Conservation (phyloP, 2,888 invertebrate species). For the Limnephilus rhombicus region DNA sequence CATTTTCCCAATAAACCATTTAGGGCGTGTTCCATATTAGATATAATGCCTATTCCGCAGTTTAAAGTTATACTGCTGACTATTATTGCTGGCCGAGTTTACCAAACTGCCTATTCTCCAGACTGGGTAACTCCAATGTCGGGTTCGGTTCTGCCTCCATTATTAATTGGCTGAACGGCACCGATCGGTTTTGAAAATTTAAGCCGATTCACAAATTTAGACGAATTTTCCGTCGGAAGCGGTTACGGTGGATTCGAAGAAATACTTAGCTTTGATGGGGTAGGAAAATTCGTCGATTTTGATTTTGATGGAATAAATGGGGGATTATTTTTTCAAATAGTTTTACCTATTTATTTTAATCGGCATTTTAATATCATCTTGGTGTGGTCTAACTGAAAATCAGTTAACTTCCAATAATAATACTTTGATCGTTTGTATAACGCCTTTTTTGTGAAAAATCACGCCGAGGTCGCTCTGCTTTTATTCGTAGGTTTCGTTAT, state of each 20-base stretch:
- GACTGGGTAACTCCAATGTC: background rate
- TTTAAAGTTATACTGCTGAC: conserved; percentile 20
- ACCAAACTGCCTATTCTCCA: background rate
- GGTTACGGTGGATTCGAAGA: background rate
- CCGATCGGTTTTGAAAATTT: conserved; percentile 45
- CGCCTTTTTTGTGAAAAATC: no score
- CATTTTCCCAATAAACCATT: background rate
- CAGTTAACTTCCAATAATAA: no score
- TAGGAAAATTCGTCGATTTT: background rate
- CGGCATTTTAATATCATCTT: background rate
- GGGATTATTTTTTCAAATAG: background rate
- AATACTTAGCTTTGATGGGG: background rate
- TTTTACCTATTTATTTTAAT: background rate
- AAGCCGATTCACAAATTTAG: conserved; percentile 34
- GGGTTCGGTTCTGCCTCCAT: background rate
- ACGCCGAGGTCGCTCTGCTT: no score
- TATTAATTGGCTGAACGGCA: conserved; percentile 37
- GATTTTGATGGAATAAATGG: background rate
- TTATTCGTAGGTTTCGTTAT: no score
- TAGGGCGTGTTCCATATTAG: background rate
- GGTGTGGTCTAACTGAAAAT: no score
- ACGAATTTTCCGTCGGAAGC: conserved; percentile 14
- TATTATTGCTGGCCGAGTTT: conserved; percentile 29
- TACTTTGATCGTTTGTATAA: no score
- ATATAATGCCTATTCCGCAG: background rate